These are phyloP conservation scores for Rhincodon typus DNA, from an alignment of 2,797 vertebrate genomes.

Conservation along the genomic window DNA sequence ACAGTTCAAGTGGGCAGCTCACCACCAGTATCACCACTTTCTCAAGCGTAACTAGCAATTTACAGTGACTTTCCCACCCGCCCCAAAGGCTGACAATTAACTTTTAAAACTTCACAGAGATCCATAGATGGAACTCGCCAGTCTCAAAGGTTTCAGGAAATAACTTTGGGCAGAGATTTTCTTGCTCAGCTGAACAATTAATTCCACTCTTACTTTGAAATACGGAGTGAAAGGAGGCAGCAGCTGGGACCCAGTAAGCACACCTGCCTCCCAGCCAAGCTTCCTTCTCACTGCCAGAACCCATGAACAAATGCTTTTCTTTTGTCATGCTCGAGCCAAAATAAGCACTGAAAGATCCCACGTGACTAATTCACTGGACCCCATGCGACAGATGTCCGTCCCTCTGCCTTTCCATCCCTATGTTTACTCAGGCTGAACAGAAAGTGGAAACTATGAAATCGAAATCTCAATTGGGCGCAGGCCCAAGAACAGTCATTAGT, in stretches of 20 bases:
- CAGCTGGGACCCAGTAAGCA: not conserved
- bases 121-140: not conserved
- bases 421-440: not conserved
- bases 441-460: not conserved
- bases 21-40: too few species aligned
- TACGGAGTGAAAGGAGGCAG: not conserved
- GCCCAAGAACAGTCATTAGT: not conserved
- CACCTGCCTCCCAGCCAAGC: constrained; percentile 28
- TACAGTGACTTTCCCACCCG: not conserved
- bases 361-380: not conserved
- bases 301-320: not conserved
- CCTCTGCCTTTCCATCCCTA: too few species aligned
- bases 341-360: not conserved
- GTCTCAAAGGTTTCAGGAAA: not conserved
- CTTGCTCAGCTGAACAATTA: not conserved
- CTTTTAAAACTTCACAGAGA: not conserved
- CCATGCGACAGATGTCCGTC: not conserved
- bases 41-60: not conserved
- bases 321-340: not conserved
- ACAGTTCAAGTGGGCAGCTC: not conserved
- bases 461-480: not conserved
- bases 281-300: not conserved
- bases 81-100: not conserved
- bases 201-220: not conserved
- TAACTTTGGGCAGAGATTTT: not conserved